Base-by-base conservation (phyloP, 2,113 vertebrate genomes). In the Conger conger region DNA sequence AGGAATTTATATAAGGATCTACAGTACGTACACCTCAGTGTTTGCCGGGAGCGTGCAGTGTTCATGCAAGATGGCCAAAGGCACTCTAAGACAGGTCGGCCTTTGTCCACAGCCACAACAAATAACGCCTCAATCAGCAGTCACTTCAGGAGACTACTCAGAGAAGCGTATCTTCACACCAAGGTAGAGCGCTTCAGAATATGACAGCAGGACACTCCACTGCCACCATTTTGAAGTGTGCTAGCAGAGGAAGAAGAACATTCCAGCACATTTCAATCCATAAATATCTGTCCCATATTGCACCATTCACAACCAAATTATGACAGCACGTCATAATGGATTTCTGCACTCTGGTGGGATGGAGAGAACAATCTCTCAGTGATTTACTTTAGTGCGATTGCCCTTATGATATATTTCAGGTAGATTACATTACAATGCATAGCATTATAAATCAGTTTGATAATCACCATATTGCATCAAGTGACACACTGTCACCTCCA, bases 181-280 rank as follows among this genome's bases (percentile, higher is more conserved):
- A 76, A 84, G 76, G 83, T 84, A 84, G 53, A 36, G 11, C 13
- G 35, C 53, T 36, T 40, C 83, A 84, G 20, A 84, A 35, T 53
- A 42, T 4, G 40, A 27, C 60, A n/a, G 60, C 27, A 15, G 16
- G 16, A 40, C n/a, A 17, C 30, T 45, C 40, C 35, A 40, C 57
- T 63, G 57, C 3, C 23, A 7, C 23, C 57, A 63, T 63, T 63
- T 63, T 63, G 18, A 50, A 50, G 15, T 38, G 77, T 40, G 2
- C n/a, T 33, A 8, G 77, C 13, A 15, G 45, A 63, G 20, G 23
- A 42, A 27, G 42, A 15, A 23, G 20, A 17, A 42, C 18, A 42
- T 27, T 27, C 9, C 0, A 57, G 35, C 3, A 78, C 76, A 79
- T 18, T 0, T 80, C 36, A 80, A 33, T 80, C 35, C 11, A 9